Conservation (phyloP, 2,888 invertebrate genomes). For the Agelastica alni region DNA sequence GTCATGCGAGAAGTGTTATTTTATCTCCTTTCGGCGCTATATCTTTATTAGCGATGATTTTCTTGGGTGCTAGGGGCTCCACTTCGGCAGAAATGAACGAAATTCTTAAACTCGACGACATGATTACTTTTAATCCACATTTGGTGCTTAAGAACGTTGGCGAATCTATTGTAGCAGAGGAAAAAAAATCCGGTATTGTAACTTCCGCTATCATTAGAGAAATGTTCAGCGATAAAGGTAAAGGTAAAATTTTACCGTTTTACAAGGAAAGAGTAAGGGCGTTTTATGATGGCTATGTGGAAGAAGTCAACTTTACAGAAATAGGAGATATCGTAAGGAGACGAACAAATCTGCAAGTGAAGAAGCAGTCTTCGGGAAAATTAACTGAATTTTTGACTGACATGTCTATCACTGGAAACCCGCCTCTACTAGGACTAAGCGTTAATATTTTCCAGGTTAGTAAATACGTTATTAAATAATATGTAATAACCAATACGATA, state of each 20-base stretch:
- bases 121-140: slow-evolving; percentile 89
- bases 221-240: slow-evolving; percentile 79
- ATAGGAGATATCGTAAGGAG: slow-evolving; percentile 82
- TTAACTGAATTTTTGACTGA: slow-evolving; percentile 77
- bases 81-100: slow-evolving; percentile 92
- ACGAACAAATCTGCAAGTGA: slow-evolving; percentile 78
- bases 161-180: slow-evolving; percentile 71
- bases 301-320: slow-evolving; percentile 81
- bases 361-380: slow-evolving; percentile 77
- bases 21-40: slow-evolving; percentile 84
- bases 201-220: slow-evolving; percentile 82
- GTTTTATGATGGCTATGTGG: slow-evolving; percentile 85
- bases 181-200: slow-evolving; percentile 72
- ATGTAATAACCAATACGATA: too few relatives aligned
- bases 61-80: slow-evolving; percentile 82
- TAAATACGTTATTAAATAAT: too few relatives aligned
- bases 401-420: slow-evolving; percentile 70
- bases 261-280: slow-evolving; percentile 87
- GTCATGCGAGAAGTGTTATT: slow-evolving; percentile 75
- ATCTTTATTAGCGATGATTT: slow-evolving; percentile 88
- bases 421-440: slow-evolving; percentile 80
- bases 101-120: slow-evolving; percentile 80
- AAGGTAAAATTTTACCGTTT: slow-evolving; percentile 80
- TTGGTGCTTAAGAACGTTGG: slow-evolving; percentile 84
- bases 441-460: slow-evolving; percentile 79